Conservation (phyloP, 2,797 vertebrate species). For the Enteromius trimaculatus region DNA sequence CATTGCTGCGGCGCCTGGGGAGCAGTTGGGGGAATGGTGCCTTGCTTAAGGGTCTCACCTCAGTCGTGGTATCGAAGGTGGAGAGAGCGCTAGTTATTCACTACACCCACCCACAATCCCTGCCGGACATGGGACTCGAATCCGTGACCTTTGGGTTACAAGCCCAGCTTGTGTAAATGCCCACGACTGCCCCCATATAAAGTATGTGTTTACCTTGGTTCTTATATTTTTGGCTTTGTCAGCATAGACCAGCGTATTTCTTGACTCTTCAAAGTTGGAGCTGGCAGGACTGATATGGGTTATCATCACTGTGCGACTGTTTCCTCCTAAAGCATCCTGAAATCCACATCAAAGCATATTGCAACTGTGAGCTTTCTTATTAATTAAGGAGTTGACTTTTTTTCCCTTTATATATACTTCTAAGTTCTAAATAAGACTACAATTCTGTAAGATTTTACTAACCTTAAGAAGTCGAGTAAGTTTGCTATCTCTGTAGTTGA, state of each 20-base stretch:
- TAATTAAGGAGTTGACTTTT: not conserved
- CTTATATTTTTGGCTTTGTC: slow-evolving; percentile 92
- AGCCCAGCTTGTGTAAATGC: no score
- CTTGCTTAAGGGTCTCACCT: no score
- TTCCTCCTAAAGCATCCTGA: slow-evolving; percentile 90
- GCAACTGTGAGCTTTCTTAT: not conserved
- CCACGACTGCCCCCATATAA: no score
- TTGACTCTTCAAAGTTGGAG: slow-evolving; percentile 88
- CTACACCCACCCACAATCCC: no score
- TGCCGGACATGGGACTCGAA: no score
- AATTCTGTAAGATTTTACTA: slow-evolving; percentile 19
- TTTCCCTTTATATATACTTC: no score
- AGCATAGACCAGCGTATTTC: slow-evolving; percentile 89
- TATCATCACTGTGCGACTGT: slow-evolving; percentile 93
- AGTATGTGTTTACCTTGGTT: slow-evolving; percentile 79
- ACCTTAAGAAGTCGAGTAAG: slow-evolving; percentile 93
- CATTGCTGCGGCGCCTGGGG: no score
- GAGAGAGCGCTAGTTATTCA: no score
- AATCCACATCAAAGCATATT: slow-evolving; percentile 10
- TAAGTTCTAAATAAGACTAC: no score
- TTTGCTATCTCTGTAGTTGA: slow-evolving; percentile 96
- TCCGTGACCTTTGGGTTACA: no score
- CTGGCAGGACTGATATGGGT: slow-evolving; percentile 93
- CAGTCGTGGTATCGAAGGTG: no score
- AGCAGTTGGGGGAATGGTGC: no score